Percentiles rank a stretch among this genome's conserved stretches.
Conservation (phyloP, 2,797 vertebrate genomes). For the Galago senegalensis region DNA sequence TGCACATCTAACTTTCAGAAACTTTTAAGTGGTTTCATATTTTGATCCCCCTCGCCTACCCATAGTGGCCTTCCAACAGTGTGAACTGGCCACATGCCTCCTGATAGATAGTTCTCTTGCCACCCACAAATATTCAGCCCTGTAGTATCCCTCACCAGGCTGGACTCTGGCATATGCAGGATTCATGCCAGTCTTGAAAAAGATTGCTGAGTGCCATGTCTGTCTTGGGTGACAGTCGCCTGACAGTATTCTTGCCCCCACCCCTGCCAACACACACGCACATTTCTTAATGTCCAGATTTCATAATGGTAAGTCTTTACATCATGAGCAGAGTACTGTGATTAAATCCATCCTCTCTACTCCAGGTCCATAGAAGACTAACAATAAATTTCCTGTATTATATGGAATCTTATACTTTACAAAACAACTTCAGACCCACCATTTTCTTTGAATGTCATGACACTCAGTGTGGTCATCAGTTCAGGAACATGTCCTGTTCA, state of each 20-base stretch:
- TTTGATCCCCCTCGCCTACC: background rate
- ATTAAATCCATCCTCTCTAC: background rate
- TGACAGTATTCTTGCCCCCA: background rate
- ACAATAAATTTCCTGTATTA: background rate
- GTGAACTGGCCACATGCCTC: background rate
- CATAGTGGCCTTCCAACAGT: background rate
- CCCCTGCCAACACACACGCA: background rate
- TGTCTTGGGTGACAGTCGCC: background rate
- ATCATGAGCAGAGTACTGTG: background rate
- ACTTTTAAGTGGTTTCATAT: background rate
- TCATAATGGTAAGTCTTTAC: background rate
- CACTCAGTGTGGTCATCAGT: background rate
- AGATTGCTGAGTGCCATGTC: fast-evolving
- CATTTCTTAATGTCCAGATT: background rate
- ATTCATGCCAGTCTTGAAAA: background rate
- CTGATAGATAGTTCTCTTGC: background rate
- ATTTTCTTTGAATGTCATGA: background rate
- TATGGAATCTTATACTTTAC: background rate
- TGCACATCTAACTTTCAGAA: background rate
- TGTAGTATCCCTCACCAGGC: background rate
- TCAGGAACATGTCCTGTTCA: background rate
- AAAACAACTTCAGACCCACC: background rate
- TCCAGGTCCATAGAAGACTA: background rate
- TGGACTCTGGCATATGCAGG: background rate
- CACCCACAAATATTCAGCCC: background rate